Evolutionary conservation across 2,113 vertebrate genomes (phyloP).

Genomic region (Alouatta palliata): DNA sequence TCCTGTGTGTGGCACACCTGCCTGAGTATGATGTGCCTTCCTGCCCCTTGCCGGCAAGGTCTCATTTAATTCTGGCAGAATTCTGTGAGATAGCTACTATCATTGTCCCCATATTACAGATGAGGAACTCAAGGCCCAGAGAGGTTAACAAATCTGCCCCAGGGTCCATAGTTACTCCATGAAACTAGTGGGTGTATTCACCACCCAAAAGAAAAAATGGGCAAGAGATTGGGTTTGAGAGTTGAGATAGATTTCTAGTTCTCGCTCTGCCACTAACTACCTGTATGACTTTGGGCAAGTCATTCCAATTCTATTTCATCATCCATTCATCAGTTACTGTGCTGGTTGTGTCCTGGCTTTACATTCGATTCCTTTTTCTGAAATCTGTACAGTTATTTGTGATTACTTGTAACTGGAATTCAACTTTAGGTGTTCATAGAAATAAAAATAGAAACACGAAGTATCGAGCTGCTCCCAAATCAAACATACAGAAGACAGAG

Average conservation of each 20-base stretch:
- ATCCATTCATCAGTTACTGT: background rate
- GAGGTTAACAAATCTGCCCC: background rate
- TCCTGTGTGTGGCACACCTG: background rate
- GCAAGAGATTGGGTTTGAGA: background rate
- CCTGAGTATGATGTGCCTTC: background rate
- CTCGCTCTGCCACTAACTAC: background rate
- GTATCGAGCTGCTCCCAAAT: background rate
- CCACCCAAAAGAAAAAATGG: background rate
- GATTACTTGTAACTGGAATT: background rate
- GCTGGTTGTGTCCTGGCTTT: background rate
- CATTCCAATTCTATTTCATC: background rate
- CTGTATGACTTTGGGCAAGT: background rate
- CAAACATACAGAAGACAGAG: background rate
- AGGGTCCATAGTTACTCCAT: background rate
- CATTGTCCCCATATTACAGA: background rate
- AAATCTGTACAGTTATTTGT: conserved; percentile 16
- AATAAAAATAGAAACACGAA: conserved; percentile 2
- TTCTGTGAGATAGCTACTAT: background rate
- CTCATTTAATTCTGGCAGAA: background rate
- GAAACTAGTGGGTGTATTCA: background rate
- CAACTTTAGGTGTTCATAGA: conserved; percentile 5
- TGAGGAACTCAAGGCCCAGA: background rate
- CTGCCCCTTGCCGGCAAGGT: background rate
- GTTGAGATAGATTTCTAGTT: background rate
- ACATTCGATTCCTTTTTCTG: background rate